Evolutionary conservation across 2,888 invertebrate genomes (phyloP), one percentile per base, ranked within the genome.

Genomic region (Deilephila porcellus): DNA sequence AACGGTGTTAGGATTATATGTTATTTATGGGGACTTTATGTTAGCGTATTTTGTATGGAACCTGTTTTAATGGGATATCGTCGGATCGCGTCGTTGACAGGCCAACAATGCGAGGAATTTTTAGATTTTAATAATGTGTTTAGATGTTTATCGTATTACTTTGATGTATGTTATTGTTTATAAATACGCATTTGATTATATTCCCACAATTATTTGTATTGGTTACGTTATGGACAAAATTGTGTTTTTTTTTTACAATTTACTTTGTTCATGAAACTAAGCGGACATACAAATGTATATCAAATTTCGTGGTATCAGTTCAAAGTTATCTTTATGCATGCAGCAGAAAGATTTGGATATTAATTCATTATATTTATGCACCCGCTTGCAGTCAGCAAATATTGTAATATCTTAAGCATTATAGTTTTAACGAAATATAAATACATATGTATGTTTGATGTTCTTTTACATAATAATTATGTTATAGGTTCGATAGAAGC

Each of bases 1-100:
- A 88, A 88, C 88, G 82, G 86, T 85, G 82, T 84, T 81, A 84
- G 91, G 90, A 92, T 92, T 91, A 90, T 87, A 82, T 76, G 87
- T 88, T 88, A 91, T 92, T 91, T 91, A 91, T 88, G 86, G 80
- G 89, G 86, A 86, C 86, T 88, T 86, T 80, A 76, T 82, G 81
- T 84, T 82, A 80, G 82, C 83, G 81, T 79, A 81, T 88, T 89
- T 87, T 88, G 83, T 82, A 81, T 78, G 71, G 79, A 83, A 83
- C 81, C 75, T 82, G 79, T 82, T 82, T 73, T 76, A 78, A 81
- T 71, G 72, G 76, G 75, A 73, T 76, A 80, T 76, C 76, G 79
- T 76, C 77, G 79, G 76, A 81, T 80, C 79, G 77, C 81, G 82
- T 76, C 79, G 86, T 81, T 85, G 86, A 86, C 82, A 87, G 82